Base-by-base conservation (phyloP, 2,113 vertebrate species). In the Craseonycteris thonglongyai region DNA sequence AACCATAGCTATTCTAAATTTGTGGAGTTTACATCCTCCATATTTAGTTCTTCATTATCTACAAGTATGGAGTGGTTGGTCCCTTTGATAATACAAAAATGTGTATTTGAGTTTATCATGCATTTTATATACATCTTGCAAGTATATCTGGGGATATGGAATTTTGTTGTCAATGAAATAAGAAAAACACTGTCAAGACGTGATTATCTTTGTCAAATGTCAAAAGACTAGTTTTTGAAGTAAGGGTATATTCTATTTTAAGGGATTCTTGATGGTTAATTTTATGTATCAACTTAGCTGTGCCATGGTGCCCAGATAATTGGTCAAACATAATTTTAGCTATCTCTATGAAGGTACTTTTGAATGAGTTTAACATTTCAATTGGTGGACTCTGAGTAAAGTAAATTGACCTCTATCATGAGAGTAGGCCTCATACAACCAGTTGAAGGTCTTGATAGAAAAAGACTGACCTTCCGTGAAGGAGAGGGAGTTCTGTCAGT, bases 21-120 rank as follows among this genome's bases (percentile, higher is more conserved):
- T 75, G 35, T 80, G 87, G n/a, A 82, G 9, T 71, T 96, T 49
- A 35, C 2, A 49, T 45, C 38, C 2, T 87, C 24, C 49, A 0
- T 88, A 85, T 86, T 96, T 93, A 30, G 28, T 90, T 93, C 49
- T 87, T 78, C 59, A 22, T 84, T 75, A 42, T 69, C 21, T 92
- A 33, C 45, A 80, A 40, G 22, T 84, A 42, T 89, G n/a, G 87
- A 58, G 30, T 86, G 21, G 4, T 93, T 47, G 42, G 13, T 90
- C 66, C 45, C 65, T 40, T 33, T 63, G 24, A 79, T 83, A 79
- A 83, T 40, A 38, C 3, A 89, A 47, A 96, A 59, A 61, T 54
- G 1, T 82, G 12, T 78, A 38, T 54, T 91, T 91, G 35, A 86
- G 63, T 81, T 96, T 94, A 56, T 93, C 61, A 42, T 61, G 21